Percentiles rank a stretch among this genome's conserved stretches.
phyloP scores from a whole-genome alignment of 2,113 vertebrate genomes.

The Forbesichthys papilliferus region DNA sequence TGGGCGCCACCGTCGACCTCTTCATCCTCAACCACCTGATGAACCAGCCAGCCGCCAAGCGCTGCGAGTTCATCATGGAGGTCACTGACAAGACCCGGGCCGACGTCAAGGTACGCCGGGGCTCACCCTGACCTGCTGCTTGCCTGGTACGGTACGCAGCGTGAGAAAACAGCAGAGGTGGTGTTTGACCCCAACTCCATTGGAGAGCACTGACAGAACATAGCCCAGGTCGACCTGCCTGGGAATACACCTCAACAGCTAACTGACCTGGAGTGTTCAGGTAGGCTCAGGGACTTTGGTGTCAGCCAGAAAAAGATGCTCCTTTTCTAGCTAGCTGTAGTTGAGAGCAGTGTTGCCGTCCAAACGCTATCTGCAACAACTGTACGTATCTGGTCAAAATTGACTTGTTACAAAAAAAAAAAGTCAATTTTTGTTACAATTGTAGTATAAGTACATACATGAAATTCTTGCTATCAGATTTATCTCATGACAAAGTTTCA shows the following conservation, averaged over 20 bases:
- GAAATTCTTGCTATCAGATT: too few species aligned
- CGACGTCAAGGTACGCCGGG: slow-evolving; percentile 88
- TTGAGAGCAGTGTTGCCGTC: neutral
- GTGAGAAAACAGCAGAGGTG: neutral
- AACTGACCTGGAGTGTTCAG: slow-evolving; percentile 2
- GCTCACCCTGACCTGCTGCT: too few species aligned
- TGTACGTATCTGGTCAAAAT: too few species aligned
- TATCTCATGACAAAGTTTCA: too few species aligned
- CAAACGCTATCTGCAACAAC: too few species aligned
- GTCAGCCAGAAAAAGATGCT: slow-evolving; percentile 5
- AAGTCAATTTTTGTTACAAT: too few species aligned
- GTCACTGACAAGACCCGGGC: slow-evolving; percentile 97
- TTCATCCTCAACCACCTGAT: slow-evolving; percentile 94
- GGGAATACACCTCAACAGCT: neutral
- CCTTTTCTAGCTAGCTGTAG: neutral
- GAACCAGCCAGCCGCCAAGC: slow-evolving; percentile 86
- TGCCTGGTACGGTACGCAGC: neutral
- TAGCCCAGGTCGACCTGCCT: slow-evolving; percentile 1
- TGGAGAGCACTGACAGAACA: slow-evolving; percentile 3
- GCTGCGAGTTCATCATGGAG: slow-evolving; percentile 98
- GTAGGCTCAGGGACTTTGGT: slow-evolving; percentile 5
- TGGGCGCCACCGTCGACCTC: slow-evolving; percentile 97
- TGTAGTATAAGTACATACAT: too few species aligned
- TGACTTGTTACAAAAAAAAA: too few species aligned
- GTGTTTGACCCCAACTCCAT: neutral